Evolutionary conservation across 1,140 invertebrate species (phyloP).

Genomic region (Bombyx mandarina): DNA sequence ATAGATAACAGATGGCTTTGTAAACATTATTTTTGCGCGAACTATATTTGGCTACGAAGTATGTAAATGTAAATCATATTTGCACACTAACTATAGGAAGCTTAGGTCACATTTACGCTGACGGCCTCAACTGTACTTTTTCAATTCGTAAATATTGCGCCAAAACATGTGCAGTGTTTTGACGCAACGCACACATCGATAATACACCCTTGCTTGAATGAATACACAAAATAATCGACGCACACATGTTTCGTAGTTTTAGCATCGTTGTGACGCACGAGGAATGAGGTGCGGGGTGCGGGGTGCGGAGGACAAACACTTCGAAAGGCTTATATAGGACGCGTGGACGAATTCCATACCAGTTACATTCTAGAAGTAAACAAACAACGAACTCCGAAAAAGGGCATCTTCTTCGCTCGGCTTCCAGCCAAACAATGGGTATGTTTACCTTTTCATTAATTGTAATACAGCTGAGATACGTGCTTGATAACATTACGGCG

Average conservation of each 20-base stretch:
- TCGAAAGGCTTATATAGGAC: conserved; percentile 50
- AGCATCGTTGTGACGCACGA: conserved; percentile 30
- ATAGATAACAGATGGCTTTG: no score
- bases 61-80: no score
- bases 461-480: no score
- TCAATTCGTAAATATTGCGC: not conserved
- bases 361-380: conserved; percentile 51
- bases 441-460: conserved; percentile 25
- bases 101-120: no score
- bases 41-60: no score
- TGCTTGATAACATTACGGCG: no score
- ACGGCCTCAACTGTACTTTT: no score
- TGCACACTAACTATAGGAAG: no score
- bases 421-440: conserved; percentile 48
- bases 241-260: conserved; percentile 5
- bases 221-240: not conserved
- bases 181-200: conserved; percentile 17
- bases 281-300: conserved; percentile 12
- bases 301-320: conserved; percentile 20
- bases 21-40: no score
- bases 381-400: conserved; percentile 32
- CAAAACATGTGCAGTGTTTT: conserved; percentile 33
- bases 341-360: conserved; percentile 34
- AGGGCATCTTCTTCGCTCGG: conserved; percentile 16
- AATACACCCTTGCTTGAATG: no score